A percentile compares a stretch with the other conserved stretches of the same genome.
Conservation (phyloP, 37 sponge, comb jelly and placozoan genomes). For the Bolinopsis microptera region DNA sequence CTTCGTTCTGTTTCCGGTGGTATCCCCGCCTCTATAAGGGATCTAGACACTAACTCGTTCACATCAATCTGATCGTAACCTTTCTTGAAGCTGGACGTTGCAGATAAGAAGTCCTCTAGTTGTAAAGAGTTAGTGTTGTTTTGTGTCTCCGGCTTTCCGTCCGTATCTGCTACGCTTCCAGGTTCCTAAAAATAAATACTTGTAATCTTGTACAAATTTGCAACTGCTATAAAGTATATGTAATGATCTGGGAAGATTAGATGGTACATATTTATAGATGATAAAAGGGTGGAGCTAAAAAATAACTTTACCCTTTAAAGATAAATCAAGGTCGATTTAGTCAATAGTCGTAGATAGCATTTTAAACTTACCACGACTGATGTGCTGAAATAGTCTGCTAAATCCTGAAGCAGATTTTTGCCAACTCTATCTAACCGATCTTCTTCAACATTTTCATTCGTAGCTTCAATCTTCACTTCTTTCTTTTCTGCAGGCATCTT, state of each 20-base stretch:
- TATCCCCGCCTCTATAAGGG: background rate
- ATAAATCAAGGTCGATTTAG: too few species aligned
- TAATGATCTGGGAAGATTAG: too few species aligned
- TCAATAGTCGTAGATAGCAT: too few species aligned
- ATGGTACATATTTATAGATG: too few species aligned
- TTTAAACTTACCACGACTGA: background rate
- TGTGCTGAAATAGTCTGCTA: background rate
- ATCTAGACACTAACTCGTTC: background rate
- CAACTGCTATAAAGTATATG: too few species aligned
- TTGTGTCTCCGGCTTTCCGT: background rate
- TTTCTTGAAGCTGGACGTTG: background rate
- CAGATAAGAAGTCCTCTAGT: constrained; percentile 9
- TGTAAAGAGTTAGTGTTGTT: background rate
- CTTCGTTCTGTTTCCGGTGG: background rate
- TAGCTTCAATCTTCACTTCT: too few species aligned
- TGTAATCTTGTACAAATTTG: too few species aligned
- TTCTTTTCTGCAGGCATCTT: too few species aligned
- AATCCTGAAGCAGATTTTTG: background rate
- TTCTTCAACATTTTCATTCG: too few species aligned
- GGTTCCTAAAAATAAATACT: background rate
- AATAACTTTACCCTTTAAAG: too few species aligned
- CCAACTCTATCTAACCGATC: background rate
- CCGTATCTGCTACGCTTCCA: background rate
- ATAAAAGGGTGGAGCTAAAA: too few species aligned
- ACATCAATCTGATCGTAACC: constrained; percentile 37